These are phyloP conservation scores for Sarcophilus harrisii DNA, from an alignment of 2,797 vertebrate genomes.

Conservation along the genomic window DNA sequence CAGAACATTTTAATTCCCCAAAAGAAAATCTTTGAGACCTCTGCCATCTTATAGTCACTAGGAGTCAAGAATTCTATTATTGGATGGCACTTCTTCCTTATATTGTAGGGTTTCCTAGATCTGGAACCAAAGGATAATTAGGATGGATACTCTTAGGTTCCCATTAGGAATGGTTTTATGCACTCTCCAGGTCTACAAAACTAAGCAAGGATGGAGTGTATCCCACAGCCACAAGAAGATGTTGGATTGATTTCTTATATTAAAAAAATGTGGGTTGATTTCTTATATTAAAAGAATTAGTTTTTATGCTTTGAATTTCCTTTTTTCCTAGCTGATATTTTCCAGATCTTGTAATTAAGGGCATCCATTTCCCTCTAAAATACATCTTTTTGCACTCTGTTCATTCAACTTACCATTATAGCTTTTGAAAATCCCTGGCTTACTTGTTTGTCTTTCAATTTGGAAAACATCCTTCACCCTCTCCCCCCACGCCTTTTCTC, in stretches of 20 bases:
- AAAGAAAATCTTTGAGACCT: background rate
- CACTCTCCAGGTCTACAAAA: background rate
- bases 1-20: background rate
- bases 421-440: background rate
- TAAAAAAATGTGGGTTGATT: background rate
- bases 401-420: background rate
- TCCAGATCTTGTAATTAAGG: background rate
- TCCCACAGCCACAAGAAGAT: background rate
- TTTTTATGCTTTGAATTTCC: background rate
- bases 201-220: background rate
- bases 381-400: background rate
- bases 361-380: background rate
- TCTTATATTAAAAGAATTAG: too few relatives aligned
- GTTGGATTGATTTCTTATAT: background rate
- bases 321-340: background rate
- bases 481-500: background rate
- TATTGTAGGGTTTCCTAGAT: background rate
- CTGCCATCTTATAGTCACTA: conserved; percentile 9
- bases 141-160: background rate
- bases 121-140: background rate
- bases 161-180: background rate
- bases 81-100: background rate
- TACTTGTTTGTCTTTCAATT: background rate
- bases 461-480: background rate
- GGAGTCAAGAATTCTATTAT: conserved; percentile 13